phyloP scores from a whole-genome alignment of 2,888 invertebrate genomes.

The Thelaira solivaga region DNA sequence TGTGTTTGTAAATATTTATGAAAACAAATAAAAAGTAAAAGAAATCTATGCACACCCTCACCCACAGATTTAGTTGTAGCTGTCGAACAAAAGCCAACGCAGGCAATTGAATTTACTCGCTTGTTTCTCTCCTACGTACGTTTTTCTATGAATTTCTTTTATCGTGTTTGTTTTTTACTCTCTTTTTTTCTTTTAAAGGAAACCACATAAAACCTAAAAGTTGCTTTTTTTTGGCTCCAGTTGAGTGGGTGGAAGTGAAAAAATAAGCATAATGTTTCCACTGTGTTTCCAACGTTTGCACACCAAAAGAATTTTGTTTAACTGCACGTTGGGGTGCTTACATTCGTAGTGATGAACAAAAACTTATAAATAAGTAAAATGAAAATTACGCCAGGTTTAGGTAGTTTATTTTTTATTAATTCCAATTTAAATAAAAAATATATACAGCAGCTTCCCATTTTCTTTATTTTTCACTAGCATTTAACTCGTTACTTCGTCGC shows the following conservation, averaged over 20 bases:
- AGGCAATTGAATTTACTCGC: conserved; percentile 54
- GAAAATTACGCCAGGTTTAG: too few species aligned
- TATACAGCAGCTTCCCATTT: too few species aligned
- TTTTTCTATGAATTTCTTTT: conserved; percentile 9
- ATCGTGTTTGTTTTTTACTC: too few species aligned
- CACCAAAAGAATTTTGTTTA: not conserved
- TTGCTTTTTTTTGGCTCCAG: conserved; percentile 1
- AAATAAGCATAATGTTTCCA: too few species aligned
- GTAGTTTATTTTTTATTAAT: too few species aligned
- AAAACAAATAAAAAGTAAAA: conserved; percentile 15
- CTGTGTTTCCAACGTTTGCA: too few species aligned
- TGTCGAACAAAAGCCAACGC: conserved; percentile 51
- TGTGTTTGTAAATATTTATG: not conserved
- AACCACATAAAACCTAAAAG: conserved; percentile 44
- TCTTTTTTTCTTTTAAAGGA: conserved; percentile 40
- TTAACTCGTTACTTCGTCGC: too few species aligned
- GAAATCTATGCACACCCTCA: not conserved
- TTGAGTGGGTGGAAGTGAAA: not conserved
- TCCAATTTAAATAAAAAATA: too few species aligned
- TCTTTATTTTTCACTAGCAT: too few species aligned
- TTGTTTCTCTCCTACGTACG: not conserved
- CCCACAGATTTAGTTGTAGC: not conserved
- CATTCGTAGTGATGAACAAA: too few species aligned
- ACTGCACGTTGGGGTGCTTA: too few species aligned
- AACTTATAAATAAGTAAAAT: too few species aligned